A percentile compares a stretch with the other conserved stretches of the same genome.
phyloP scores from a whole-genome alignment of 1,140 invertebrate species.

The Anastrepha obliqua region DNA sequence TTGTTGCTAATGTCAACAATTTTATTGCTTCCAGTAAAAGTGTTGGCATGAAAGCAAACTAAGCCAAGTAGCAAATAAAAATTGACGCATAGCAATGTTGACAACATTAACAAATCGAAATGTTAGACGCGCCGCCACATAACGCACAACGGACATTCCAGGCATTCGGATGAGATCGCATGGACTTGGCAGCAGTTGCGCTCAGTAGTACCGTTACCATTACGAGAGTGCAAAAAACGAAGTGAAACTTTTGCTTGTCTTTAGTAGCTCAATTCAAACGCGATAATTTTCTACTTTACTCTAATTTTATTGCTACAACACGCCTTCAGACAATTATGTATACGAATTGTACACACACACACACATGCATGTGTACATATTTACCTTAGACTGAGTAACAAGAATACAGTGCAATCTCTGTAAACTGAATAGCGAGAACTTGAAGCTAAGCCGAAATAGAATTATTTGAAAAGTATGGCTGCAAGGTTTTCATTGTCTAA shows the following conservation, averaged over 20 bases:
- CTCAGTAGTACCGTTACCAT: not conserved
- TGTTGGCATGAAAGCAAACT: constrained; percentile 32
- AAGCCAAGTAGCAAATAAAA: constrained; percentile 34
- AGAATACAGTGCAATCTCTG: too few species aligned
- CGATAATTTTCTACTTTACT: constrained; percentile 74
- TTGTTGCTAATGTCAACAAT: constrained; percentile 16
- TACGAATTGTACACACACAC: not conserved
- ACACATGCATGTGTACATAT: not conserved
- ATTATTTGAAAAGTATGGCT: too few species aligned
- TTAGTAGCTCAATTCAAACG: constrained; percentile 63
- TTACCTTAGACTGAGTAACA: too few species aligned
- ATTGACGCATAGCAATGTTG: not conserved
- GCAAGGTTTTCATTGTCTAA: too few species aligned
- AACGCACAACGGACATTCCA: not conserved
- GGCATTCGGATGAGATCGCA: not conserved
- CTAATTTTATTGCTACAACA: constrained; percentile 65
- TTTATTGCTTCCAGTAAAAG: constrained; percentile 38
- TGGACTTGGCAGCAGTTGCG: not conserved
- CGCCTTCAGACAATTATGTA: not conserved
- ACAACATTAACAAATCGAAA: constrained; percentile 33
- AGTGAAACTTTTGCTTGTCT: constrained; percentile 69
- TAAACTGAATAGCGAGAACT: too few species aligned
- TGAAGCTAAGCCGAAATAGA: too few species aligned
- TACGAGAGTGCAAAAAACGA: constrained; percentile 46
- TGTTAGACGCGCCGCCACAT: not conserved